phyloP scores from a whole-genome alignment of 2,113 vertebrate species.

The Willisornis vidua region DNA sequence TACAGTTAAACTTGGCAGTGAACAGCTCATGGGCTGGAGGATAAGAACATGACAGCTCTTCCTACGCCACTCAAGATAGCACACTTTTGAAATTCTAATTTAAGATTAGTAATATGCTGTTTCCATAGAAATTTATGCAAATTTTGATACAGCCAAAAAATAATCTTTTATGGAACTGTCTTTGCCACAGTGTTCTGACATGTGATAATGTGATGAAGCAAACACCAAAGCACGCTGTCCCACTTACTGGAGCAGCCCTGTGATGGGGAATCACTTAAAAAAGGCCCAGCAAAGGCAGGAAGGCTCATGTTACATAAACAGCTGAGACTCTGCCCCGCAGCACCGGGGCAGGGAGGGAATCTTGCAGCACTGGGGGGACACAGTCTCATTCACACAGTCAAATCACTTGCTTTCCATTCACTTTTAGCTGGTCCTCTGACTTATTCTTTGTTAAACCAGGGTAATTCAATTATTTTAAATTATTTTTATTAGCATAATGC shows the following conservation, averaged over 20 bases:
- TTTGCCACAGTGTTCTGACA: slow-evolving; percentile 46
- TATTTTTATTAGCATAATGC: background rate
- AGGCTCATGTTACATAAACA: slow-evolving; percentile 27
- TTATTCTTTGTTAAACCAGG: background rate
- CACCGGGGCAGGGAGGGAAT: background rate
- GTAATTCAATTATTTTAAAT: background rate
- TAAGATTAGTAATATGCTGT: slow-evolving; percentile 75
- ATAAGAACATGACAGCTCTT: slow-evolving; percentile 73
- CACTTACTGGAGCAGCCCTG: slow-evolving; percentile 21
- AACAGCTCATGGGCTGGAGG: slow-evolving; percentile 53
- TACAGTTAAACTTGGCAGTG: slow-evolving; percentile 47
- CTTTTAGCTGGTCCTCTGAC: background rate
- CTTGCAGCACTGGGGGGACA: background rate
- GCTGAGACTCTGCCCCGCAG: background rate
- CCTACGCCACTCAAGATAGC: slow-evolving; percentile 78
- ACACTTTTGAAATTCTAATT: slow-evolving; percentile 80
- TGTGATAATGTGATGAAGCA: slow-evolving; percentile 21
- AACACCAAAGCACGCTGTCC: background rate
- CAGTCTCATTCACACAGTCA: background rate
- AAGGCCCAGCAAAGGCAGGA: background rate
- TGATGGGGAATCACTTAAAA: background rate
- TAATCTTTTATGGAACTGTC: slow-evolving; percentile 58
- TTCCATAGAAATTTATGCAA: slow-evolving; percentile 85
- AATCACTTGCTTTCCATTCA: background rate
- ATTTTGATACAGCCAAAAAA: slow-evolving; percentile 65